Evolutionary conservation across 53 echinoderm and acorn worm species (phyloP).

Genomic region (Astropecten irregularis): DNA sequence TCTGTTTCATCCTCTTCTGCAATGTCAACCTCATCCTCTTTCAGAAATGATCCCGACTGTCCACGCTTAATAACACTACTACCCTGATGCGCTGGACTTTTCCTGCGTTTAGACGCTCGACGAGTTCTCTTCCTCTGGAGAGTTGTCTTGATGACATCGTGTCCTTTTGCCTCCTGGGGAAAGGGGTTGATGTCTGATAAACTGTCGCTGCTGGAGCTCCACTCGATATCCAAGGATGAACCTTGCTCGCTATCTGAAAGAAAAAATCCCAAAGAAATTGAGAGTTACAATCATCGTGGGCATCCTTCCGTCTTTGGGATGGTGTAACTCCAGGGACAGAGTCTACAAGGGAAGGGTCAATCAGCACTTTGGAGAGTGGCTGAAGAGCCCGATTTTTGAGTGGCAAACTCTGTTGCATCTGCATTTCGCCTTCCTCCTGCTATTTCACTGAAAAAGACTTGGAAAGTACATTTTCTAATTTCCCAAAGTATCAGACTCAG

Average conservation of each 20-base stretch:
- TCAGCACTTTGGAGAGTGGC: too few relatives aligned
- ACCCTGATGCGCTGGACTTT: neutral
- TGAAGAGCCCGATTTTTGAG: too few relatives aligned
- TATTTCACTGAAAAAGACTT: too few relatives aligned
- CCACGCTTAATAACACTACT: too few relatives aligned
- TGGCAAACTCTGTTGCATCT: too few relatives aligned
- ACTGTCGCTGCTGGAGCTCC: constrained; percentile 58
- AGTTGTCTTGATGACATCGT: neutral
- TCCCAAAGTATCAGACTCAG: too few relatives aligned
- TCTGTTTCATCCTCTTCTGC: constrained; percentile 8
- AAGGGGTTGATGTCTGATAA: constrained; percentile 34
- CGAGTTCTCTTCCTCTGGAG: neutral
- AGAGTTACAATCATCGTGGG: neutral
- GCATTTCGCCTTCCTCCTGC: too few relatives aligned
- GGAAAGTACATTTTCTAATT: too few relatives aligned
- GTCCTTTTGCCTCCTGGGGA: neutral
- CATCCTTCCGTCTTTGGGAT: neutral
- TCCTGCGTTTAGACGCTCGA: neutral
- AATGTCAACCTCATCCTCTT: constrained; percentile 5
- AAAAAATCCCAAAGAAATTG: neutral
- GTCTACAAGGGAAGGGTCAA: too few relatives aligned
- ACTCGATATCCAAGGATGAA: constrained; percentile 42
- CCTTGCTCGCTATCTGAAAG: neutral
- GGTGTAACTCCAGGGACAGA: too few relatives aligned
- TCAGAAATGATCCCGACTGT: neutral